Evolutionary conservation across 2,888 invertebrate species (phyloP), one percentile per base, ranked within the genome.

Genomic region (Xestobium rufovillosum): DNA sequence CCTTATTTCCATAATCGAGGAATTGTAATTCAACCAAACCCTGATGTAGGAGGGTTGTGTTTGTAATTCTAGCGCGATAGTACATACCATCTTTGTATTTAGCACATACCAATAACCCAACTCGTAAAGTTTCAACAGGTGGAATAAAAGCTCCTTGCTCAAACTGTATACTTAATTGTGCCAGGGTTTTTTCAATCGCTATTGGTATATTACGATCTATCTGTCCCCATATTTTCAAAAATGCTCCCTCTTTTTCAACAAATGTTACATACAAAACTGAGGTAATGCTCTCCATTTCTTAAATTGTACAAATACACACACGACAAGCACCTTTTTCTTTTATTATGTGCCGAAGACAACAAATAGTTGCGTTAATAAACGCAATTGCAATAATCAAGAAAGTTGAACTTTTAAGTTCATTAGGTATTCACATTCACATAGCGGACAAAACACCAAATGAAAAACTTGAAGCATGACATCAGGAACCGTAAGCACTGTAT

Each of bases 221-320:
- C 61, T 85, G 85, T 15, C 82, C 85, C 69, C 77, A 81, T 55
- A 86, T 68, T 66, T 76, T 80, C 41, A 86, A 63, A 56, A 80
- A 78, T 39, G 75, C 74, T 16, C 79, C 78, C 42, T 79, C 77
- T 33, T 74, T 72, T 53, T 83, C 82, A 44, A 84, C 72, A 65
- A 76, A 74, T 43, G 82, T 83, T 52, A 81, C 72, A 39, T 56
- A 63, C 31, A 61, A 42, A 6, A 19, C 6, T n/a, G 23, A 19
- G 23, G 23, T 8, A 19, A 19, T n/a, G 6, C 6, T n/a, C 23
- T 6, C n/a, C 23, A 19, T 19, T 8, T 19, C 23, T n/a, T n/a
- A n/a, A n/a, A n/a, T n/a, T n/a, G n/a, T n/a, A n/a, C n/a, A n/a
- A n/a, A n/a, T n/a, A n/a, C n/a, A n/a, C n/a, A n/a, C n/a, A n/a